phyloP scores from a whole-genome alignment of 2,113 vertebrate species.

The Solea senegalensis region DNA sequence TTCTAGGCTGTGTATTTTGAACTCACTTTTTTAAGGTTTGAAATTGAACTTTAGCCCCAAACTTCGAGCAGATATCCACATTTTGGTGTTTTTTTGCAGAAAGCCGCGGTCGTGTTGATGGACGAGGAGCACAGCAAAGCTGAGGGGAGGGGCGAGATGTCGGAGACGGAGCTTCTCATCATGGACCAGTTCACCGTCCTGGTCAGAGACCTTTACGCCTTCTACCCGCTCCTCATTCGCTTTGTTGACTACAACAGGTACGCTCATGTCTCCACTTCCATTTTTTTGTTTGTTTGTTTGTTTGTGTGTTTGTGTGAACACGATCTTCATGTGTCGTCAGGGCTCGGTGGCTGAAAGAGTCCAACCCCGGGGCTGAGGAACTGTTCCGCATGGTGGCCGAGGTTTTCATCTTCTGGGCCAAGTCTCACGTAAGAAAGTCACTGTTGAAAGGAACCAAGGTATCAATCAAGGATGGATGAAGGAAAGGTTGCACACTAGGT shows the following conservation, averaged over 20 bases:
- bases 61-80: too few species aligned
- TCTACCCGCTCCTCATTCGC: slow-evolving; percentile 96
- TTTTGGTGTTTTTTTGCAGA: slow-evolving; percentile 67
- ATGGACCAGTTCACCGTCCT: slow-evolving; percentile 94
- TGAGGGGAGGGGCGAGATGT: slow-evolving; percentile 95
- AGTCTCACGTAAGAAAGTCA: slow-evolving; percentile 88
- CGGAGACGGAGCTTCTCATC: slow-evolving; percentile 94
- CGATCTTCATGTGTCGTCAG: slow-evolving; percentile 66
- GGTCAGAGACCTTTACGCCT: slow-evolving; percentile 94
- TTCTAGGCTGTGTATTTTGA: too few species aligned
- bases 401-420: slow-evolving; percentile 98
- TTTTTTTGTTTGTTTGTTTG: neutral
- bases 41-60: too few species aligned
- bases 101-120: slow-evolving; percentile 89
- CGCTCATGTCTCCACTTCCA: neutral
- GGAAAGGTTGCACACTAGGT: neutral
- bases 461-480: neutral
- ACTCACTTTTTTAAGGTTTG: too few species aligned
- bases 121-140: slow-evolving; percentile 95
- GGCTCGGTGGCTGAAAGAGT: slow-evolving; percentile 94
- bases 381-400: slow-evolving; percentile 98
- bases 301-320: neutral
- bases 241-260: slow-evolving; percentile 98
- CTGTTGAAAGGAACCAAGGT: neutral
- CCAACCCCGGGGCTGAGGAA: slow-evolving; percentile 89